phyloP scores from a whole-genome alignment of 2,797 vertebrate species.

The Helarctos malayanus region DNA sequence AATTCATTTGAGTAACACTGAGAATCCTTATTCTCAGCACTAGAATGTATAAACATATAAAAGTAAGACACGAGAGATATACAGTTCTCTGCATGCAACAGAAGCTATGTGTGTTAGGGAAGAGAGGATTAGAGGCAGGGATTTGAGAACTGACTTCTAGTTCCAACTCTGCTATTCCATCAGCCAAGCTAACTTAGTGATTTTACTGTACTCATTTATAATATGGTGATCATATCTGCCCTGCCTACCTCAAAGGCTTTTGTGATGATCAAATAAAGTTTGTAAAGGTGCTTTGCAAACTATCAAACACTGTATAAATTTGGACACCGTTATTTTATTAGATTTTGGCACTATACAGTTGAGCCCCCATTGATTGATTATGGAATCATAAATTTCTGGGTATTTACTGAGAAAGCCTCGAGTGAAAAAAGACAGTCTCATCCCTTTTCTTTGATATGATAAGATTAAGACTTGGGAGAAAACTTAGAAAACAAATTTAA shows the following conservation, averaged over 20 bases:
- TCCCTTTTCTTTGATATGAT: conserved; percentile 70
- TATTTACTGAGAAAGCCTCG: conserved; percentile 49
- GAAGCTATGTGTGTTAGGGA: neutral
- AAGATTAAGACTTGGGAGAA: conserved; percentile 68
- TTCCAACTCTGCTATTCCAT: neutral
- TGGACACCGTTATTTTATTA: conserved; percentile 61
- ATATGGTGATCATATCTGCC: neutral
- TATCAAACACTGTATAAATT: conserved; percentile 25
- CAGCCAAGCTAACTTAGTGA: neutral
- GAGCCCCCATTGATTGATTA: conserved; percentile 25
- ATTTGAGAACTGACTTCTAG: neutral
- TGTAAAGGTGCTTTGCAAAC: conserved; percentile 35
- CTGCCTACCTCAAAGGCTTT: neutral
- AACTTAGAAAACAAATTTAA: conserved; percentile 70
- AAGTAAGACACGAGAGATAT: neutral
- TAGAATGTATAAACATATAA: conserved; percentile 47
- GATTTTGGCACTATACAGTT: conserved; percentile 17
- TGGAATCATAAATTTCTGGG: conserved; percentile 48
- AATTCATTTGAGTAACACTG: conserved; percentile 58
- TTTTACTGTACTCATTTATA: neutral
- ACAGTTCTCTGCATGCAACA: neutral
- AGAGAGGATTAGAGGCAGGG: neutral
- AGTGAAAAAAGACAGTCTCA: conserved; percentile 61
- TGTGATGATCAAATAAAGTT: conserved; percentile 30
- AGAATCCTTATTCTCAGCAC: conserved; percentile 35